Evolutionary conservation across 2,888 invertebrate genomes (phyloP).

Genomic region (Eilema griseolum): DNA sequence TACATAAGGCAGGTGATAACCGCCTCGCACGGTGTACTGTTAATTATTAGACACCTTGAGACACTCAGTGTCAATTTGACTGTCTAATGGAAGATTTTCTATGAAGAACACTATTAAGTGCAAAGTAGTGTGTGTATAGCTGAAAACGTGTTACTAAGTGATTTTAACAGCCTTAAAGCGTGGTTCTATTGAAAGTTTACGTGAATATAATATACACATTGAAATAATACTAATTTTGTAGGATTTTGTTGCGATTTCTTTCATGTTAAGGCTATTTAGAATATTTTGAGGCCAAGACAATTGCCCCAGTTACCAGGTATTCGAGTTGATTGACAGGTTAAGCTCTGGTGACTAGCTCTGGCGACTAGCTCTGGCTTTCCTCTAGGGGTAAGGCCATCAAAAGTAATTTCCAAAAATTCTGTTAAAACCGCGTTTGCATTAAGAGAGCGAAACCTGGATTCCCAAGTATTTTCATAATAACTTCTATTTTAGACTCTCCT

Average conservation of each 20-base stretch:
- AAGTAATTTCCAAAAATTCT: too few relatives aligned
- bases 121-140: neutral
- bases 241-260: neutral
- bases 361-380: too few relatives aligned
- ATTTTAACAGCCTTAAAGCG: neutral
- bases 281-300: too few relatives aligned
- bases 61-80: constrained; percentile 1
- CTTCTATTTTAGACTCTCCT: neutral
- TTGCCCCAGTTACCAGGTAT: too few relatives aligned
- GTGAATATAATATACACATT: neutral
- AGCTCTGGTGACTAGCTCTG: too few relatives aligned
- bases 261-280: too few relatives aligned
- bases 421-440: neutral
- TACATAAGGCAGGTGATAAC: constrained; percentile 33
- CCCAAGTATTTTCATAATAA: too few relatives aligned
- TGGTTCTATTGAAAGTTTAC: neutral
- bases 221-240: neutral
- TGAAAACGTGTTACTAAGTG: constrained; percentile 2
- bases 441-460: too few relatives aligned
- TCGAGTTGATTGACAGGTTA: too few relatives aligned
- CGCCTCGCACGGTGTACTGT: constrained; percentile 18
- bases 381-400: too few relatives aligned
- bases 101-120: constrained; percentile 6
- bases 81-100: constrained; percentile 34
- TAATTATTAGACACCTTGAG: constrained; percentile 44